Conservation (phyloP, 37 sponge, comb jelly and placozoan species). For the Amphimedon queenslandica region DNA sequence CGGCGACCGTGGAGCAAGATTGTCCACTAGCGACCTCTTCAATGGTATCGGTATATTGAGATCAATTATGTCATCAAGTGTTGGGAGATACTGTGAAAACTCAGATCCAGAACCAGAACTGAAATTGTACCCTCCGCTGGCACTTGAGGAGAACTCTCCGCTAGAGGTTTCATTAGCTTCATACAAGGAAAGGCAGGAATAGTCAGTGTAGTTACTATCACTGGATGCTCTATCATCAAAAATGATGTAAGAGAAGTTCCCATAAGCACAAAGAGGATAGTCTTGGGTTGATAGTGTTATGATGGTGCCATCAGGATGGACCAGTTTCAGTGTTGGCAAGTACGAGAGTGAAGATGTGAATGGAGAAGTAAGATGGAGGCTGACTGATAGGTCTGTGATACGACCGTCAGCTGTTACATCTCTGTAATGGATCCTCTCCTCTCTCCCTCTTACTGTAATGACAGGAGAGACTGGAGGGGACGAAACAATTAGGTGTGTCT, state of each 20-base stretch:
- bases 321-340: constrained; percentile 63
- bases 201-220: constrained; percentile 22
- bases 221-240: constrained; percentile 61
- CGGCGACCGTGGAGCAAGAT: constrained; percentile 39
- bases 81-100: not conserved
- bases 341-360: constrained; percentile 36
- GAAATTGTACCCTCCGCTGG: not conserved
- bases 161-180: not conserved
- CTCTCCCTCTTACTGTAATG: constrained; percentile 23
- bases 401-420: constrained; percentile 64
- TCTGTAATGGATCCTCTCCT: constrained; percentile 24
- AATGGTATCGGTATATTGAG: constrained; percentile 47
- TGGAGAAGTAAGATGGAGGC: constrained; percentile 56
- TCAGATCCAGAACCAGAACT: constrained; percentile 25
- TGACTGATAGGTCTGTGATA: constrained; percentile 51
- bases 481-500: constrained; percentile 48
- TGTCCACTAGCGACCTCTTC: constrained; percentile 54
- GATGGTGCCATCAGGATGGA: constrained; percentile 82
- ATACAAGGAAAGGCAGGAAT: not conserved
- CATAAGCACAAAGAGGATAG: constrained; percentile 58
- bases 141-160: not conserved
- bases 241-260: constrained; percentile 78
- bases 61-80: constrained; percentile 20
- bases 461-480: constrained; percentile 71
- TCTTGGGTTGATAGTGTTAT: constrained; percentile 44